A percentile compares a stretch with the other conserved stretches of the same genome.
phyloP scores from a whole-genome alignment of 2,888 invertebrate species.

The Cristatella mucedo region DNA sequence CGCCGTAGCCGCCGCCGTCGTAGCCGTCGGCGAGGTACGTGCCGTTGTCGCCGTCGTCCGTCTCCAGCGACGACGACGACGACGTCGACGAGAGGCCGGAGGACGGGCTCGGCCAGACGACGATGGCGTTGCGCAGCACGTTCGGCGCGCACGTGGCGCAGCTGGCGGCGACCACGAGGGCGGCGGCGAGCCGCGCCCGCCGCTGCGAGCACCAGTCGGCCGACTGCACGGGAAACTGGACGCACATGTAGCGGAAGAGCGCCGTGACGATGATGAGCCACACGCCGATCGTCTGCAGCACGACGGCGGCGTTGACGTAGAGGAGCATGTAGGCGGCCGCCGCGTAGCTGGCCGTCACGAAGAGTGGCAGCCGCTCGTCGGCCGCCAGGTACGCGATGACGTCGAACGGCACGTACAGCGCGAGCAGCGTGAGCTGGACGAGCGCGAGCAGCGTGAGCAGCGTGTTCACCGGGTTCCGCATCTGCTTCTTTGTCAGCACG shows the following conservation, averaged over 20 bases:
- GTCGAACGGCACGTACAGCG: background rate
- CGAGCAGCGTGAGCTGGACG: background rate
- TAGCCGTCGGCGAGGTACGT: too few species aligned
- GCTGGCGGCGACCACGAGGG: background rate
- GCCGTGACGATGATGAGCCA: constrained; percentile 4
- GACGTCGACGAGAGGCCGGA: too few species aligned
- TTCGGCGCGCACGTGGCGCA: background rate
- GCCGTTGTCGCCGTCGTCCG: too few species aligned
- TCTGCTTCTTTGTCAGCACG: background rate
- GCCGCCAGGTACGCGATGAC: background rate
- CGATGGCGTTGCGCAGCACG: background rate
- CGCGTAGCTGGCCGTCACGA: background rate
- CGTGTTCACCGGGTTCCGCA: constrained; percentile 5
- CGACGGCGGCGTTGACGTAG: background rate
- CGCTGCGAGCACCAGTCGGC: constrained; percentile 4
- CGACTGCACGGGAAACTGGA: constrained; percentile 4
- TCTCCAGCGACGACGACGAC: too few species aligned
- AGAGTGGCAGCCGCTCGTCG: background rate
- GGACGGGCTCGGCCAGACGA: too few species aligned
- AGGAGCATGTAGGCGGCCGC: constrained; percentile 2
- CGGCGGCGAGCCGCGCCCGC: background rate
- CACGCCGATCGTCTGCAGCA: background rate
- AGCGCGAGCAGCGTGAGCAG: constrained; percentile 2
- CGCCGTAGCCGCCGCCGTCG: background rate
- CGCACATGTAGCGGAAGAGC: constrained; percentile 1